Percentiles rank a stretch among this genome's conserved stretches.
Evolutionary conservation across 2,113 vertebrate species (phyloP).

Genomic region (human): DNA sequence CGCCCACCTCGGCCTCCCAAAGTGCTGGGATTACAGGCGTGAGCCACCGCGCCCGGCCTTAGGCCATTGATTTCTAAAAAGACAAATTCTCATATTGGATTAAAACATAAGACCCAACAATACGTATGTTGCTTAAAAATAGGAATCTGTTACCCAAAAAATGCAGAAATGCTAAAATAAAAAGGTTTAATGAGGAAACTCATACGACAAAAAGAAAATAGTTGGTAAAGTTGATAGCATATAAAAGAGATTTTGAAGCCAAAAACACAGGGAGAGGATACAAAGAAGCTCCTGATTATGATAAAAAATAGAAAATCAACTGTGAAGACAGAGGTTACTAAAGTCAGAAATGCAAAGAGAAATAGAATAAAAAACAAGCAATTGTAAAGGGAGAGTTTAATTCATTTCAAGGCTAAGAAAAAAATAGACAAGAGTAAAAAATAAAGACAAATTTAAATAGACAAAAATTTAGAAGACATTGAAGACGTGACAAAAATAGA

Average conservation of each 20-base stretch:
- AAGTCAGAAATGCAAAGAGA: slow-evolving; percentile 1
- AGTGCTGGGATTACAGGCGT: too few species aligned
- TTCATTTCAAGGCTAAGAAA: not conserved
- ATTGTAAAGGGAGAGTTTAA: not conserved
- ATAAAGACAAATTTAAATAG: not conserved
- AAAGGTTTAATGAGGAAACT: not conserved
- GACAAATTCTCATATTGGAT: not conserved
- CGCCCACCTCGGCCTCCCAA: too few species aligned
- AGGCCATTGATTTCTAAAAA: not conserved
- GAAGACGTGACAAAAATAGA: slow-evolving; percentile 13
- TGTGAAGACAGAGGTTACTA: not conserved
- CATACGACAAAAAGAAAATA: not conserved
- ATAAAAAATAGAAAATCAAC: not conserved
- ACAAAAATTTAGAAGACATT: not conserved
- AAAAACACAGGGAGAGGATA: not conserved
- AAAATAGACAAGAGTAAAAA: slow-evolving; percentile 14
- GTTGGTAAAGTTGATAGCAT: not conserved
- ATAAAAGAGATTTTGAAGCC: not conserved
- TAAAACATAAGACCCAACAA: not conserved
- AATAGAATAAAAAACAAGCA: not conserved
- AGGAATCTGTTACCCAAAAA: not conserved
- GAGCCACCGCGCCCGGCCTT: too few species aligned
- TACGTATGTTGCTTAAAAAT: not conserved
- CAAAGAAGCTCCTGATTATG: not conserved
- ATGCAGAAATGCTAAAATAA: not conserved